Conservation (phyloP, 2,888 invertebrate species). For the Callimorpha dominula region DNA sequence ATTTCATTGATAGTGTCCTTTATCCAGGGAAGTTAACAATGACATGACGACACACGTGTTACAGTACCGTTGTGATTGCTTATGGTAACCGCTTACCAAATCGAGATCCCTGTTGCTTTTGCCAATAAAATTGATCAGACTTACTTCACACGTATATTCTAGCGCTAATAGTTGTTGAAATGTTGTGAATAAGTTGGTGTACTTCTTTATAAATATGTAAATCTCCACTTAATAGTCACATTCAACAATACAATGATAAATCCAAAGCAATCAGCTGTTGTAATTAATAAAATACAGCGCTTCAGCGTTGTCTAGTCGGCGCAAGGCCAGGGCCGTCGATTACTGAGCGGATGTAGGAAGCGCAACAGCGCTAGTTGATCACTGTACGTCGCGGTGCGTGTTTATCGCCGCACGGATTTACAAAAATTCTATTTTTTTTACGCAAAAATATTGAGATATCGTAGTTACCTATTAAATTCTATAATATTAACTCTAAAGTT, state of each 20-base stretch:
- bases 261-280: conserved; percentile 51
- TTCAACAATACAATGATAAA: conserved; percentile 28
- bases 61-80: no score
- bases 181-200: neutral
- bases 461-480: conserved; percentile 5
- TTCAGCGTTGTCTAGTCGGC: conserved; percentile 51
- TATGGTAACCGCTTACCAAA: no score
- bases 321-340: conserved; percentile 68
- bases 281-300: conserved; percentile 63
- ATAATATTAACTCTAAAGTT: neutral
- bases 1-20: no score
- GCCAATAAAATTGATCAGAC: no score
- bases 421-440: conserved; percentile 37
- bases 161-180: no score
- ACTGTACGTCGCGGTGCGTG: conserved; percentile 53
- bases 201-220: neutral
- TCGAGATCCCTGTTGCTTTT: no score
- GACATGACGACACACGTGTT: no score
- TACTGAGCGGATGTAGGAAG: conserved; percentile 67
- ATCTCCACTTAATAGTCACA: neutral
- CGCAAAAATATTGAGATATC: conserved; percentile 24
- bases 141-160: no score
- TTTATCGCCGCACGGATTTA: conserved; percentile 42
- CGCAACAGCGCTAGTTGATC: conserved; percentile 64
- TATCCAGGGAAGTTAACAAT: no score